These are phyloP conservation scores for Myxocyprinus asiaticus DNA, from an alignment of 2,113 vertebrate species.

Conservation along the genomic window DNA sequence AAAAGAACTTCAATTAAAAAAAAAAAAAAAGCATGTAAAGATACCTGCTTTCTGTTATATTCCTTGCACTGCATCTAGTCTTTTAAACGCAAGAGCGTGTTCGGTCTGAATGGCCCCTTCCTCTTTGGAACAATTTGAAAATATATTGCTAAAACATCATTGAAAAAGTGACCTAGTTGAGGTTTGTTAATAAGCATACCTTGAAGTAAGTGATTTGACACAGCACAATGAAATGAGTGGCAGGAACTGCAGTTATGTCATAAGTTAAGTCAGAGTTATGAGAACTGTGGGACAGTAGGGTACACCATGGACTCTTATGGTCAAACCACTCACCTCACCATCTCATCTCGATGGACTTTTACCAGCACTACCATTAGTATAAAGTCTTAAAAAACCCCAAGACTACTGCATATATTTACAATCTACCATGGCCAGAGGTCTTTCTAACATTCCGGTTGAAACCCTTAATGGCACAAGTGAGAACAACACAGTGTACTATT, in stretches of 20 bases:
- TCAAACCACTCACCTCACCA: constrained; percentile 21
- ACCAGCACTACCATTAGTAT: constrained; percentile 5
- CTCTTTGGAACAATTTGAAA: neutral
- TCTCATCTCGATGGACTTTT: neutral
- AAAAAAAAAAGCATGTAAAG: too few relatives aligned
- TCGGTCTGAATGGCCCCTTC: too few relatives aligned
- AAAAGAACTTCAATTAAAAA: too few relatives aligned
- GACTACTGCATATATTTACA: constrained; percentile 29
- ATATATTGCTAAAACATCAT: neutral
- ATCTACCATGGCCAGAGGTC: neutral
- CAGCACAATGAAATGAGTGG: constrained; percentile 11
- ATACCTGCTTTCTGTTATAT: too few relatives aligned
- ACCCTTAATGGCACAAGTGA: constrained; percentile 1
- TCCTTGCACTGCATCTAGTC: too few relatives aligned
- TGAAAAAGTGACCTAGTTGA: neutral
- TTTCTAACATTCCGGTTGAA: neutral
- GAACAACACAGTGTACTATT: neutral
- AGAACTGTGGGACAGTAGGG: neutral
- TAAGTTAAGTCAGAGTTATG: too few relatives aligned
- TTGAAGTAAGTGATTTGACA: neutral
- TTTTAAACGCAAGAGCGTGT: too few relatives aligned
- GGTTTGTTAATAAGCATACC: constrained; percentile 4
- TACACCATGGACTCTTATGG: neutral
- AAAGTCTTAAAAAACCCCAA: constrained; percentile 7
- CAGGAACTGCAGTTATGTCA: neutral